A percentile compares a stretch with the other conserved stretches of the same genome.
phyloP scores from a whole-genome alignment of 2,888 invertebrate species.

The Gymnoscelis rufifasciata region DNA sequence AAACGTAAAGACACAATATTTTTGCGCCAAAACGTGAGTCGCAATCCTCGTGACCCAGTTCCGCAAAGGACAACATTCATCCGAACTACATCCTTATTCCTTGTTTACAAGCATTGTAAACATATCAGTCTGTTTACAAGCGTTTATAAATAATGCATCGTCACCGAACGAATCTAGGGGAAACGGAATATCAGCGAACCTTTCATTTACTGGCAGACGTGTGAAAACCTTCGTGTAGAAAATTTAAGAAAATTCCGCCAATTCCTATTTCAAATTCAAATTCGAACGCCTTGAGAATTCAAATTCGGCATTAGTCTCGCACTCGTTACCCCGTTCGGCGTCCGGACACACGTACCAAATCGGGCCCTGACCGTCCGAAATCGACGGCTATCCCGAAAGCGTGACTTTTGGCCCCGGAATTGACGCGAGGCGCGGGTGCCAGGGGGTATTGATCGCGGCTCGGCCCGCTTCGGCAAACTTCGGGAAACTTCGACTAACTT shows the following conservation, averaged over 20 bases:
- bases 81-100: conserved; percentile 35
- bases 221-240: conserved; percentile 8
- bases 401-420: conserved; percentile 76
- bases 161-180: not conserved
- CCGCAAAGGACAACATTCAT: conserved; percentile 48
- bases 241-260: conserved; percentile 20
- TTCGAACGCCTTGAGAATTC: conserved; percentile 34
- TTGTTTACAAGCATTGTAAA: conserved; percentile 46
- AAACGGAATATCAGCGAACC: not conserved
- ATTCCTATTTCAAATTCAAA: conserved; percentile 31
- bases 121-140: conserved; percentile 35
- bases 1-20: conserved; percentile 5
- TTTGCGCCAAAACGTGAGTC: conserved; percentile 20
- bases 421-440: conserved; percentile 63
- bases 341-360: conserved; percentile 44
- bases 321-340: conserved; percentile 42
- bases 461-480: conserved; percentile 61
- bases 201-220: not conserved
- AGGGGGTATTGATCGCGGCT: conserved; percentile 72
- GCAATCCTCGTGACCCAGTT: conserved; percentile 55
- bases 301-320: conserved; percentile 44
- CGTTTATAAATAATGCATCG: conserved; percentile 2
- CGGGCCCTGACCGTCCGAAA: conserved; percentile 62
- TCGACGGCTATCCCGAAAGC: conserved; percentile 69
- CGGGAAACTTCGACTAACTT: conserved; percentile 62